phyloP scores from a whole-genome alignment of 2,888 invertebrate species.

The Deilephila elpenor region DNA sequence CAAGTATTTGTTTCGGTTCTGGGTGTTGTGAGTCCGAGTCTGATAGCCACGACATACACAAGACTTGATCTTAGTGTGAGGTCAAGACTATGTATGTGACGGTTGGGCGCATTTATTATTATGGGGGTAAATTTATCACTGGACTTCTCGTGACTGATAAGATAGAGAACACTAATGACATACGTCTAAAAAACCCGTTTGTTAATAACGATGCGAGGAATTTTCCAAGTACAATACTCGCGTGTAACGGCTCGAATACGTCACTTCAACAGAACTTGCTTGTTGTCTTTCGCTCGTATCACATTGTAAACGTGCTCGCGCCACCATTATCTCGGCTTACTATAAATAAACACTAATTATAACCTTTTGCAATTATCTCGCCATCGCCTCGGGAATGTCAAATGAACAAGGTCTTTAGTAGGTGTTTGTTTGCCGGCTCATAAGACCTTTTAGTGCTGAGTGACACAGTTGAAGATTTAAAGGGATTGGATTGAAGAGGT shows the following conservation, averaged over 20 bases:
- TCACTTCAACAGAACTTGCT: neutral
- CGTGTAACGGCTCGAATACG: neutral
- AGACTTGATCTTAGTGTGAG: too few species aligned
- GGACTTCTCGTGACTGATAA: too few species aligned
- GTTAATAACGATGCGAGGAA: neutral
- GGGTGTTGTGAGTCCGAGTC: too few species aligned
- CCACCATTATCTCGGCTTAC: neutral
- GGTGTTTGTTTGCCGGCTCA: too few species aligned
- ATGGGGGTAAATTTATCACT: too few species aligned
- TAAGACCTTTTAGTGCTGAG: too few species aligned
- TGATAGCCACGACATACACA: too few species aligned
- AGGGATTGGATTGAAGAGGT: too few species aligned
- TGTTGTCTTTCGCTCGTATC: slow-evolving; percentile 1
- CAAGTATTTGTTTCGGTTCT: too few species aligned
- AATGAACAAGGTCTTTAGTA: neutral
- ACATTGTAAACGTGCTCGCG: neutral
- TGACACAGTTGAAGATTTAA: too few species aligned
- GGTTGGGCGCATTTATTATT: too few species aligned
- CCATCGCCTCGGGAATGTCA: neutral
- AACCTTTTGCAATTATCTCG: slow-evolving; percentile 12
- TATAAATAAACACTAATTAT: slow-evolving; percentile 16
- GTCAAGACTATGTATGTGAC: too few species aligned
- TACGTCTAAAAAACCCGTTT: neutral
- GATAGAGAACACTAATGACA: neutral
- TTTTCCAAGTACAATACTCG: slow-evolving; percentile 6